Base-by-base conservation (phyloP, 2,888 invertebrate species). In the Eurytoma adleriae region DNA sequence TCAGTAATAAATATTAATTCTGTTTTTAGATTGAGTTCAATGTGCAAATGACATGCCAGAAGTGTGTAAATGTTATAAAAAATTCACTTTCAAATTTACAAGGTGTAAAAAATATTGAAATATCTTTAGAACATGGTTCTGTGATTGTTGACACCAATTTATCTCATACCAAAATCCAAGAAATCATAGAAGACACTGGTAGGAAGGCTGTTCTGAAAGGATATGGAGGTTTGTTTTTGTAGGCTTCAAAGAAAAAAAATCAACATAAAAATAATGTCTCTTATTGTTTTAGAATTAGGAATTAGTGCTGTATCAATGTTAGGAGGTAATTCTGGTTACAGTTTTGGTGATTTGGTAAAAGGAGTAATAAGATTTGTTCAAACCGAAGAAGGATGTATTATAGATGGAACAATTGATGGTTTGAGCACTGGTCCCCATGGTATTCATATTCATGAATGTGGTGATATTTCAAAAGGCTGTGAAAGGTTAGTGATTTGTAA, bases 391-490 rank as follows among this genome's bases (percentile, higher is more conserved):
- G 93, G 93, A 0, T 94, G 96, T 71, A 92, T 97, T 0, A 93
- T 97, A 2, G 98, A 98, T 88, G 97, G 97, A 0, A 95, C 96
- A 2, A 91, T 98, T 2, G 97, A 97, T 91, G 96, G 96, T 0
- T 91, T 98, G 64, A 84, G 91, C 0, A 93, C 93, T 52, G 96
- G 95, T 83, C 90, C 82, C 24, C 93, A 94, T 87, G 92, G 92
- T 3, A 87, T 95, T 61, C 92, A 92, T 83, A 91, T 96, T 59
- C 95, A 96, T 86, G 95, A 96, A 90, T 93, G 93, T 87, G 96
- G 96, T 0, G 96, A 96, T 90, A 91, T 96, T 69, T 95, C 95
- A 0, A 85, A 91, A 85, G 95, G 94, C 82, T 93, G 93, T 88
- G 87, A 91, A 30, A 93, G 92, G 93, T 93, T 87, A 48, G 48